Base-by-base conservation (phyloP, 2,888 invertebrate species). In the Parapristionchus giblindavisi region DNA sequence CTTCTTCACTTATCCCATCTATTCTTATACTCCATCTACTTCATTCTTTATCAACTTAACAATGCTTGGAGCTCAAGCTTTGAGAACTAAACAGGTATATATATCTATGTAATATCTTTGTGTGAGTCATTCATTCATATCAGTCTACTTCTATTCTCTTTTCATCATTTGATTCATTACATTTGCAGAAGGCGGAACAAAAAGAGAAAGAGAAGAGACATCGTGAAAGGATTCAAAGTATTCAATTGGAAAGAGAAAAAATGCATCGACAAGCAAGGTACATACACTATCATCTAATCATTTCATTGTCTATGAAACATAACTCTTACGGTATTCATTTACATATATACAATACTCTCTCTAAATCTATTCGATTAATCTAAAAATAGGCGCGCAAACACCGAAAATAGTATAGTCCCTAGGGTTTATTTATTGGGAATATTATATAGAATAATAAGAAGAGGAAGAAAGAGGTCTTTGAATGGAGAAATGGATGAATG, bases 201-300 rank as follows among this genome's bases (percentile, higher is more conserved):
- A 84, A 83, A 60, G 85, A 85, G 61, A 82, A 83, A 58, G 85
- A 85, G 73, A 85, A 85, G 73, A 76, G 85, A 24, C 85, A 85
- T 66, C 79, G 83, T 14, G 85, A 85, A 78, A 78, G 85, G 3
- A 75, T 82, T 29, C 80, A 78, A 56, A 81, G 80, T 56, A 77
- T 84, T 24, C 85, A 85, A 75, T 77, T 85, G 56, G 84, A 85
- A 65, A 78, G 85, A 51, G 84, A 84, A 68, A 78, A 81, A 36
- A 79, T 82, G 73, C 84, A 84, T 61, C 75, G 80, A 58, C 80
- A 79, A 14, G 85, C 85, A n/a, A 80, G 82, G 84, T 84, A 34
- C 75, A 5, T 2, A 38, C 17, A 58, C 58, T 58, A 24, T 4
- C 29, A 27, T 24, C 27, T 8, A 27, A 58, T 8, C 29, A 3